Base-by-base conservation (phyloP, 2,888 invertebrate species). In the Lymantria dispar region DNA sequence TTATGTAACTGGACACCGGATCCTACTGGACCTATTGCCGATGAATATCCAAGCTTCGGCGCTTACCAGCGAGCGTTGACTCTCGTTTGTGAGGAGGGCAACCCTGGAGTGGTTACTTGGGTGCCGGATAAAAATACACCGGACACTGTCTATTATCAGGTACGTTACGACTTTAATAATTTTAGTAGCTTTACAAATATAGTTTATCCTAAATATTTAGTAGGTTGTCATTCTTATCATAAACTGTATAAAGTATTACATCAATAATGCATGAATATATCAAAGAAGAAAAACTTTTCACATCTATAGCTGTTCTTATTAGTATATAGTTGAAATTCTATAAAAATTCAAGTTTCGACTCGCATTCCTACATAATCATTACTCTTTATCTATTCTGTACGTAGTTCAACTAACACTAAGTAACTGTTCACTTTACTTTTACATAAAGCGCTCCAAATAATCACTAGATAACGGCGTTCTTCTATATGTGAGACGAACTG, bases 141-240 rank as follows among this genome's bases (percentile, higher is more conserved):
- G 0, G 96, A 98, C 78, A 95, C 96, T 8, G 97, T 98, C 38
- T 98, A 98, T 80, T 98, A 98, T 82, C 98, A 97, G 93, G 97
- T 96, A 80, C 64, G 65, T 53, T 8, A 12, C 7, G 7, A 36
- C 22, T 22, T 22, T 22, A 7, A 11, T 36, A 12, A 8, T 11
- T 41, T 43, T 5, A 31, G 40, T 37, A 5, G 1, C 8, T 7
- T 3, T 22, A 22, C 22, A 22, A 22, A 22, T 5, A 3, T 22
- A 22, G 33, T 33, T 33, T 33, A 33, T 33, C 5, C 8, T 8
- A 33, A 33, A 10, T 8, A 33, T 7, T 33, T 33, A 33, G 5
- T 33, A 33, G 33, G 2, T 22, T 22, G 22, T 5, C 22, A 22
- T 22, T 5, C 22, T 22, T 22, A 22, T 22, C 22, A 22, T 22